These are phyloP conservation scores for Neosalanx taihuensis DNA, from an alignment of 2,797 vertebrate species.

Conservation along the genomic window DNA sequence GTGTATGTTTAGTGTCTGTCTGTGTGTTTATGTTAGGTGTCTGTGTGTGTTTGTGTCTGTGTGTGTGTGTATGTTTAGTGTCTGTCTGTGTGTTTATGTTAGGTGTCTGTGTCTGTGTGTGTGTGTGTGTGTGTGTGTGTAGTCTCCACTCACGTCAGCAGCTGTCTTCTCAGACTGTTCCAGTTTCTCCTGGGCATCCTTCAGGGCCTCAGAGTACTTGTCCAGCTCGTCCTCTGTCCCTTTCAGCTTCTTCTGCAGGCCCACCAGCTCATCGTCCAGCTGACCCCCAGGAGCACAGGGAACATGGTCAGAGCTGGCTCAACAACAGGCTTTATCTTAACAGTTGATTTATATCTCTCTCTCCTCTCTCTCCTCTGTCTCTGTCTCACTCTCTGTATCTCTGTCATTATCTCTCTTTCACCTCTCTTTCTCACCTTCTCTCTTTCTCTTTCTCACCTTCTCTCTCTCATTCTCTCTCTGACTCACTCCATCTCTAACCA, in stretches of 20 bases:
- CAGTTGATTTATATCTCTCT: no score
- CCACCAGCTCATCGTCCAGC: conserved; percentile 87
- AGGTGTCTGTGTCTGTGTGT: neutral
- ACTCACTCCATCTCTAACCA: neutral
- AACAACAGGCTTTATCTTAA: no score
- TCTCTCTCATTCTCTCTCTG: no score
- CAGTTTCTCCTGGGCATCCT: conserved; percentile 90
- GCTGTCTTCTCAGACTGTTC: conserved; percentile 88
- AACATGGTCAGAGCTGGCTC: neutral
- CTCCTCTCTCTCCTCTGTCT: neutral
- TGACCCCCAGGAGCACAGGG: conserved; percentile 44
- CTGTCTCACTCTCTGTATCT: neutral
- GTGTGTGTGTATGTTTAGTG: no score
- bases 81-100: neutral
- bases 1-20: no score
- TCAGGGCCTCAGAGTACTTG: conserved; percentile 88
- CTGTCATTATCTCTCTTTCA: no score
- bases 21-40: no score
- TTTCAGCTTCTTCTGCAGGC: conserved; percentile 90
- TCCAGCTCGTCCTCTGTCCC: conserved; percentile 90
- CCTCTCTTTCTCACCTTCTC: no score
- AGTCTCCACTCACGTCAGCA: conserved; percentile 78
- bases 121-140: neutral
- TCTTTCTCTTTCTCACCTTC: no score
- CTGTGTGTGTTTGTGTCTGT: no score